Conservation (phyloP, 2,113 vertebrate species). For the Antennarius striatus region DNA sequence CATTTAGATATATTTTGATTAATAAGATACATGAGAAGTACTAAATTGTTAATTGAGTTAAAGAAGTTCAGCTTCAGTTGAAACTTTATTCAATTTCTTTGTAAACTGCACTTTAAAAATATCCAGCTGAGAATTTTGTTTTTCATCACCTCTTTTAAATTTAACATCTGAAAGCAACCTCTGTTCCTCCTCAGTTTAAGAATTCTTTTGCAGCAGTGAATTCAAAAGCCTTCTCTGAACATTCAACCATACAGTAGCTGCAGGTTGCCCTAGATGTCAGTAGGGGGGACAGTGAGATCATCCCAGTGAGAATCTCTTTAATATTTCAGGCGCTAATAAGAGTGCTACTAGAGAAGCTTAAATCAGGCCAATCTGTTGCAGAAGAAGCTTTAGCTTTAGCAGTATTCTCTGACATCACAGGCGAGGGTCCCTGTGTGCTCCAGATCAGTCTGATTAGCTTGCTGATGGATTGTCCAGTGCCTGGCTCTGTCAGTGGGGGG, state of each 20-base stretch:
- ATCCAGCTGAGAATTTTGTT: slow-evolving; percentile 8
- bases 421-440: slow-evolving; percentile 45
- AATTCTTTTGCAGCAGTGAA: slow-evolving; percentile 19
- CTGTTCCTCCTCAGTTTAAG: slow-evolving; percentile 8
- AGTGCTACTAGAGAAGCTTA: slow-evolving; percentile 55
- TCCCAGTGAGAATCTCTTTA: slow-evolving; percentile 64
- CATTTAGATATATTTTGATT: too few relatives aligned
- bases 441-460: slow-evolving; percentile 74
- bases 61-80: neutral
- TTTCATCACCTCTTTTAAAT: slow-evolving; percentile 18
- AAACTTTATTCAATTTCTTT: neutral
- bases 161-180: slow-evolving; percentile 15
- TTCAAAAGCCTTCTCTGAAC: slow-evolving; percentile 42
- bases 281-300: slow-evolving; percentile 60
- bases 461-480: slow-evolving; percentile 68
- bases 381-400: slow-evolving; percentile 53
- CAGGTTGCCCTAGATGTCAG: slow-evolving; percentile 50
- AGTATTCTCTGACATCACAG: slow-evolving; percentile 37
- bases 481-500: slow-evolving; percentile 61
- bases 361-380: slow-evolving; percentile 66
- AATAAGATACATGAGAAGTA: too few relatives aligned
- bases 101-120: slow-evolving; percentile 2
- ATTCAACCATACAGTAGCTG: slow-evolving; percentile 25
- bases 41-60: too few relatives aligned
- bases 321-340: slow-evolving; percentile 64